phyloP scores from a whole-genome alignment of 2,797 vertebrate genomes.

The Hippopotamyrus pictus region DNA sequence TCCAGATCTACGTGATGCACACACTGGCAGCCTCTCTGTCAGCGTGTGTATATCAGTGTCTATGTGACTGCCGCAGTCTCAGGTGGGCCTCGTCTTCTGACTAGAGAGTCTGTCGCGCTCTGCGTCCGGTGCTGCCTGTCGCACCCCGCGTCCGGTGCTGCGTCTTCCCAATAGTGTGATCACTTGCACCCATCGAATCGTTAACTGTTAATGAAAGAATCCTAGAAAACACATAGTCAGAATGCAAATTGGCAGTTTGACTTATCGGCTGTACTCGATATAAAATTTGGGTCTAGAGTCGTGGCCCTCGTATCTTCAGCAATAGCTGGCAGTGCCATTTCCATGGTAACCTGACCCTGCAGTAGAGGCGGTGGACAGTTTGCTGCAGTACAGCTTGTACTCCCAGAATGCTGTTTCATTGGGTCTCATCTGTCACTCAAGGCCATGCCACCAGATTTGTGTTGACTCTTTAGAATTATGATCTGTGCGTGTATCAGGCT shows the following conservation, averaged over 20 bases:
- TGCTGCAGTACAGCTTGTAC: neutral
- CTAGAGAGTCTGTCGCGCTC: neutral
- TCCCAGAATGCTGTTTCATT: neutral
- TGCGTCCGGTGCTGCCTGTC: neutral
- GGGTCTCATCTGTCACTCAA: neutral
- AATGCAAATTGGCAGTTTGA: neutral
- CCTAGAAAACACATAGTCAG: neutral
- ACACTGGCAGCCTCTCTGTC: constrained; percentile 92
- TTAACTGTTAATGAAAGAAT: neutral
- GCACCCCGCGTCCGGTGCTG: too few species aligned
- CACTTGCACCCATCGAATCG: neutral
- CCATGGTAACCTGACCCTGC: neutral
- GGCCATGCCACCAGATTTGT: neutral
- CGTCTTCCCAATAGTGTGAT: neutral
- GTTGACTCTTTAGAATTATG: neutral
- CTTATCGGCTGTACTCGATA: neutral
- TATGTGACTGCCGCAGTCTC: constrained; percentile 86
- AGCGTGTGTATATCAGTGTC: constrained; percentile 95
- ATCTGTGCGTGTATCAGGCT: neutral
- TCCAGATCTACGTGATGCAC: constrained; percentile 90
- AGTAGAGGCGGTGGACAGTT: neutral
- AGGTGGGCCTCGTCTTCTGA: constrained; percentile 62
- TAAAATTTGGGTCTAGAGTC: neutral
- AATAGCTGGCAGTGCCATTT: neutral
- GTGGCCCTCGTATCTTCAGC: neutral